Conservation (phyloP, 2,113 vertebrate species). For the Choloepus hoffmanni region DNA sequence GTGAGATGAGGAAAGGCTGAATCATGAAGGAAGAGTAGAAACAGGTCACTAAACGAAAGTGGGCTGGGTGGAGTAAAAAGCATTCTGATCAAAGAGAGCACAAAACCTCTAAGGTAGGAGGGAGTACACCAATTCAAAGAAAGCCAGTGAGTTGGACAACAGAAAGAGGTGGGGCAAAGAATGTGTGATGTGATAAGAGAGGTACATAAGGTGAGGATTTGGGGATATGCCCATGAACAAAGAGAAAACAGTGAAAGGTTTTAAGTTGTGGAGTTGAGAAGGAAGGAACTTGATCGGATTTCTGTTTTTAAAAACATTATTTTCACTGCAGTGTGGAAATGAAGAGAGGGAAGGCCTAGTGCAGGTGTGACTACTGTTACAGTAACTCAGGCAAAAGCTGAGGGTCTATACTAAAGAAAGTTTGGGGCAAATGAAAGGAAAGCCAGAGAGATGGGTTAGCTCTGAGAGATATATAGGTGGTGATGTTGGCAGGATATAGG, state of each 20-base stretch:
- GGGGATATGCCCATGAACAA: background rate
- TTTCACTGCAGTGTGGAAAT: background rate
- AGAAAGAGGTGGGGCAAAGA: background rate
- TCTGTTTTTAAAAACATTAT: background rate
- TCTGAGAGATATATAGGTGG: background rate
- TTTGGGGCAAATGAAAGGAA: background rate
- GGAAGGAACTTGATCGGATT: background rate
- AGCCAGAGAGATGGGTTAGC: too few species aligned
- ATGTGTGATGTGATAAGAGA: background rate
- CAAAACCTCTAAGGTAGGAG: background rate
- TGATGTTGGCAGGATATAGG: too few species aligned
- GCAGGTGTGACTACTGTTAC: background rate
- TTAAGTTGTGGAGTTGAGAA: background rate
- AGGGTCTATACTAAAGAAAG: background rate
- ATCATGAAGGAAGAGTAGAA: background rate
- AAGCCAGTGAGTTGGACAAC: background rate
- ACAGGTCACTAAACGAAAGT: background rate
- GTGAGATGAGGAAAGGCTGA: background rate
- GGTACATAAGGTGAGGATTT: background rate
- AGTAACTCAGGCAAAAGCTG: background rate
- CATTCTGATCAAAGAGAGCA: conserved; percentile 42
- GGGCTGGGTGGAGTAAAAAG: background rate
- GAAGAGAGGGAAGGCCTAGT: background rate
- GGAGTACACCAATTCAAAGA: background rate
- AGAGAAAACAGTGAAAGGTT: background rate